Evolutionary conservation across 2,113 vertebrate species (phyloP).

Genomic region (Mastomys natalensis): DNA sequence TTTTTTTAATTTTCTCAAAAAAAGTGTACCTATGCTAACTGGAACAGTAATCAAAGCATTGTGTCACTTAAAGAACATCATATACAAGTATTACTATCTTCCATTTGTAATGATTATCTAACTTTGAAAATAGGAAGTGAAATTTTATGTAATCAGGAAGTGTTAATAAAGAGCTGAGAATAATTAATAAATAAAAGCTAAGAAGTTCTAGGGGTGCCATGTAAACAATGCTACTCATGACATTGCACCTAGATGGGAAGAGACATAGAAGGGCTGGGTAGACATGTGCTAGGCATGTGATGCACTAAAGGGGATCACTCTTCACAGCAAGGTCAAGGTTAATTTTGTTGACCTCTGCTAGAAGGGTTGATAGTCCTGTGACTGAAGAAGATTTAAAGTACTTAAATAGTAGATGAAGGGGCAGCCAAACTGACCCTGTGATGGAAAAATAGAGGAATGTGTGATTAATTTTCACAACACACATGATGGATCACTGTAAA

Average conservation of each 20-base stretch:
- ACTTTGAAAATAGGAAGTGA: background rate
- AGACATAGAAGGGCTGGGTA: background rate
- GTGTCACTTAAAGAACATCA: background rate
- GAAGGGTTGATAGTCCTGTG: background rate
- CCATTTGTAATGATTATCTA: background rate
- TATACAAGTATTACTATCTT: background rate
- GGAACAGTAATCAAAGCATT: background rate
- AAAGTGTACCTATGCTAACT: background rate
- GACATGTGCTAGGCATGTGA: background rate
- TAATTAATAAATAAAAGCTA: background rate
- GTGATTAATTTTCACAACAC: conserved; percentile 20
- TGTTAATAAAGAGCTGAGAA: background rate
- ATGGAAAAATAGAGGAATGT: conserved; percentile 29
- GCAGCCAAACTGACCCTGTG: background rate
- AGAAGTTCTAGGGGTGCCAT: background rate
- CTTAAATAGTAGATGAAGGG: background rate
- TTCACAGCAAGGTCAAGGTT: background rate
- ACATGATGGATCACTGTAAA: background rate
- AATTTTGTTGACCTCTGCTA: background rate
- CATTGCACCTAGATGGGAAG: background rate
- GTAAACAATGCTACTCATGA: background rate
- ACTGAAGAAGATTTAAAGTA: conserved; percentile 2
- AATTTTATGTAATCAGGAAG: background rate
- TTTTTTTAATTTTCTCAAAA: background rate
- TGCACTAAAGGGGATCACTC: background rate